A percentile compares a stretch with the other conserved stretches of the same genome.
These are phyloP conservation scores for Camelus dromedarius DNA, from an alignment of 2,113 vertebrate genomes.

Conservation along the genomic window DNA sequence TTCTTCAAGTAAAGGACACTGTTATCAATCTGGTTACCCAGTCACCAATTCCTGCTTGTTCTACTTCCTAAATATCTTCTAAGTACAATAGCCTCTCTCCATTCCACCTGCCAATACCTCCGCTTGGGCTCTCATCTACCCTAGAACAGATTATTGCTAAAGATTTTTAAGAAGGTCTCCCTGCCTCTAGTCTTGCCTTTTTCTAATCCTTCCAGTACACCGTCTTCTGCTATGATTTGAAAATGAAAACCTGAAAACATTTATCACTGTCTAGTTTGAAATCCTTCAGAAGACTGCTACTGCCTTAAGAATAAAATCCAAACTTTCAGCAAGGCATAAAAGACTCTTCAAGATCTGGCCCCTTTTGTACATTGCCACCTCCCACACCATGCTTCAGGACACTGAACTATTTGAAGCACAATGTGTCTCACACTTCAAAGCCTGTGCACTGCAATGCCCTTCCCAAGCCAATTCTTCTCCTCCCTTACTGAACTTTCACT, in stretches of 20 bases:
- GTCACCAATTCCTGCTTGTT: not conserved
- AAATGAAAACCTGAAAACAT: constrained; percentile 48
- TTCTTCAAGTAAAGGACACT: not conserved
- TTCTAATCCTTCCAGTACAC: not conserved
- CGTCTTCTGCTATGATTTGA: not conserved
- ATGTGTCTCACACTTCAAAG: not conserved
- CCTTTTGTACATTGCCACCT: not conserved
- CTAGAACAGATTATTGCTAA: not conserved
- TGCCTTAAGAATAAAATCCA: constrained; percentile 27
- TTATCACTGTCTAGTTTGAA: not conserved
- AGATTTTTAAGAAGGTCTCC: not conserved
- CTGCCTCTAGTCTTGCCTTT: not conserved
- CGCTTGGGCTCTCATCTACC: not conserved
- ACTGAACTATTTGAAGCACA: not conserved
- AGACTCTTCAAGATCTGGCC: not conserved
- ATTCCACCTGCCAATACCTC: not conserved
- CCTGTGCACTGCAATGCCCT: not conserved
- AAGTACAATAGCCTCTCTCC: constrained; percentile 1
- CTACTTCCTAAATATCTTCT: constrained; percentile 21
- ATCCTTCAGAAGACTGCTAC: not conserved
- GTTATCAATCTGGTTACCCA: not conserved
- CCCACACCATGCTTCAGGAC: not conserved
- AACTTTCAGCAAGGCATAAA: constrained; percentile 24
- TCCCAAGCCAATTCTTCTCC: not conserved
- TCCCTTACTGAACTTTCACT: not conserved